Percentiles rank a stretch among this genome's conserved stretches.
These are phyloP conservation scores for Cerastis leucographa DNA, from an alignment of 2,888 invertebrate species.

Conservation along the genomic window DNA sequence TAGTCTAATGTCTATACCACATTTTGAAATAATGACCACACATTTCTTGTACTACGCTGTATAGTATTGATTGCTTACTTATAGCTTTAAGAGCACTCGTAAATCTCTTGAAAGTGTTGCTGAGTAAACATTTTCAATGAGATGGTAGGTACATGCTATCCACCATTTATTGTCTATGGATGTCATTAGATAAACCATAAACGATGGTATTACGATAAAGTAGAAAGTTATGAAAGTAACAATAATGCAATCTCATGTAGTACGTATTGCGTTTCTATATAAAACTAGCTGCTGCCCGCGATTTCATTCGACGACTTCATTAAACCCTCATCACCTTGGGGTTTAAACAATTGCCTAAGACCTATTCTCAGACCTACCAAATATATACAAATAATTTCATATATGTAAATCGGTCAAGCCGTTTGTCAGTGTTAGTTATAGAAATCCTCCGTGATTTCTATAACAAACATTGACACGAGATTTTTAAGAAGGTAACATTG, in stretches of 20 bases:
- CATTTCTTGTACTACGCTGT: background rate
- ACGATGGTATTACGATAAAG: constrained; percentile 13
- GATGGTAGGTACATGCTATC: constrained; percentile 38
- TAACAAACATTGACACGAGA: too few species aligned
- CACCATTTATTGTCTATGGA: constrained; percentile 12
- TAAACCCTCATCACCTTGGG: too few species aligned
- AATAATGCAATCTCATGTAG: constrained; percentile 3
- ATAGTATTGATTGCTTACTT: background rate
- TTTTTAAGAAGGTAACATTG: too few species aligned
- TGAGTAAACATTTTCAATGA: constrained; percentile 30
- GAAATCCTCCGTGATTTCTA: too few species aligned
- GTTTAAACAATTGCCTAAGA: too few species aligned
- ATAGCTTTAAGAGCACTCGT: constrained; percentile 1
- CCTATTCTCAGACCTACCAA: too few species aligned
- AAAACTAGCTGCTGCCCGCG: too few species aligned
- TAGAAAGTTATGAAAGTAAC: constrained; percentile 51
- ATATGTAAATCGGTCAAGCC: too few species aligned
- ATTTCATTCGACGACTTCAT: too few species aligned
- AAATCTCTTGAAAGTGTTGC: constrained; percentile 3
- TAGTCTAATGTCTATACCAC: background rate
- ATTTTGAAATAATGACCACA: background rate
- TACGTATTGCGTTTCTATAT: background rate
- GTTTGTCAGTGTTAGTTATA: too few species aligned
- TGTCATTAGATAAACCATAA: constrained; percentile 42
- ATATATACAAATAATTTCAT: too few species aligned